Base-by-base conservation (phyloP, 1,140 invertebrate species). In the Mercenaria mercenaria region DNA sequence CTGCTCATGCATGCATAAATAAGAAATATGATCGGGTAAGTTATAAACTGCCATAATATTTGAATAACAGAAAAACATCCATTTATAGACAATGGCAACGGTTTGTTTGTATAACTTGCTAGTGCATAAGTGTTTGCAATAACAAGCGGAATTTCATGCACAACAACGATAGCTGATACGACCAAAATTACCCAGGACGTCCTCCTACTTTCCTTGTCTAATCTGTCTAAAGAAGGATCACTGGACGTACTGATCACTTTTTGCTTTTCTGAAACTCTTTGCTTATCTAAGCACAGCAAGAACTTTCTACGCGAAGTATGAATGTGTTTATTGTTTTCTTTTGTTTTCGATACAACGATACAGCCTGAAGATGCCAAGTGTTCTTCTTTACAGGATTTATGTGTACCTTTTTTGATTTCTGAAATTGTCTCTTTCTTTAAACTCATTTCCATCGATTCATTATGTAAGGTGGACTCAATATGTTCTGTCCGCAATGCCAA, bases 1-100 rank as follows among this genome's bases (percentile, higher is more conserved):
- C 39, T 32, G 37, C 84, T 87, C 84, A 87, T 87, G 47, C 47
- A 77, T 0, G 39, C 23, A 34, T 76, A 87, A n/a, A 87, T 61
- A 29, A 87, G 50, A 61, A 87, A 87, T 23, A 77, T 87, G 0
- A 39, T 11, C 10, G 84, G 84, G 41, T 87, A 87, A 23, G 52
- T 87, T 15, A 77, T 32, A 34, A 72, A 77, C 34, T 87, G 84
- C 43, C 82, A 67, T 37, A 85, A 26, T 8, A 39, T 10, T 4
- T 43, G 2, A 13, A 76, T 34, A 26, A 77, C 43, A 10, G 47
- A 61, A 2, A 52, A 47, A 77, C 84, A 87, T 64, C 84, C 74
- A 32, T 50, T 67, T 20, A n/a, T 43, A 1, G 23, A 52, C 23
- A 87, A n/a, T 18, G 84, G 69, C 13, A 87, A 41, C 1, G 84